These are phyloP conservation scores for Drosophila mayaguana DNA, from an alignment of 2,888 invertebrate genomes.

Conservation along the genomic window DNA sequence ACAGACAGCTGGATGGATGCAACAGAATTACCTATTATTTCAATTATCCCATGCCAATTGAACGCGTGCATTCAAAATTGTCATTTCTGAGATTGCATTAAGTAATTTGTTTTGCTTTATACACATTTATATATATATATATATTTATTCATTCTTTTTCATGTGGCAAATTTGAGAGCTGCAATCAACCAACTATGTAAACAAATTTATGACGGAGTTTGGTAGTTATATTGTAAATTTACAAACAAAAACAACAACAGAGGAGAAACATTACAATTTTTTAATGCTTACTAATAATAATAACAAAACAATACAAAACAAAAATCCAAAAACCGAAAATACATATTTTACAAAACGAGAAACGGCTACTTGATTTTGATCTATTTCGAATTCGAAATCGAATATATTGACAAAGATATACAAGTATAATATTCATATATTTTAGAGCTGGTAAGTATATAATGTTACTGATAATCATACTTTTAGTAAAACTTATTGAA, in stretches of 20 bases:
- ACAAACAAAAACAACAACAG: conserved; percentile 54
- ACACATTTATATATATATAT: conserved; percentile 15
- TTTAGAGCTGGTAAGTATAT: not conserved
- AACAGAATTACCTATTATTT: conserved; percentile 20
- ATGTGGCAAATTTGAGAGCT: conserved; percentile 23
- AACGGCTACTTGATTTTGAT: conserved; percentile 8
- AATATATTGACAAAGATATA: not conserved
- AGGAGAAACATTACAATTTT: conserved; percentile 64
- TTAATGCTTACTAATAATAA: conserved; percentile 63
- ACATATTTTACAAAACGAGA: conserved; percentile 48
- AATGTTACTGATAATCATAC: not conserved
- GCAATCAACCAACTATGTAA: conserved; percentile 48
- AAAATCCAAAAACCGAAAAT: conserved; percentile 36
- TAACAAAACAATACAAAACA: conserved; percentile 34
- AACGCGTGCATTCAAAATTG: conserved; percentile 45
- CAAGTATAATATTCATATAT: not conserved
- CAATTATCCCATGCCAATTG: conserved; percentile 39
- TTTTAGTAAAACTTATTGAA: not conserved
- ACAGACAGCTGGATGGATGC: conserved; percentile 60
- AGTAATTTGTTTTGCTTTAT: conserved; percentile 26
- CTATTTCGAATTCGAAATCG: not conserved
- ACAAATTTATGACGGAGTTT: conserved; percentile 69
- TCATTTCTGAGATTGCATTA: conserved; percentile 51
- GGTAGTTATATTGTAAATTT: conserved; percentile 75
- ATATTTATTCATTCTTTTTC: conserved; percentile 41